Evolutionary conservation across 2,797 vertebrate genomes (phyloP), one percentile per base, ranked within the genome.

Genomic region (Falco biarmicus): DNA sequence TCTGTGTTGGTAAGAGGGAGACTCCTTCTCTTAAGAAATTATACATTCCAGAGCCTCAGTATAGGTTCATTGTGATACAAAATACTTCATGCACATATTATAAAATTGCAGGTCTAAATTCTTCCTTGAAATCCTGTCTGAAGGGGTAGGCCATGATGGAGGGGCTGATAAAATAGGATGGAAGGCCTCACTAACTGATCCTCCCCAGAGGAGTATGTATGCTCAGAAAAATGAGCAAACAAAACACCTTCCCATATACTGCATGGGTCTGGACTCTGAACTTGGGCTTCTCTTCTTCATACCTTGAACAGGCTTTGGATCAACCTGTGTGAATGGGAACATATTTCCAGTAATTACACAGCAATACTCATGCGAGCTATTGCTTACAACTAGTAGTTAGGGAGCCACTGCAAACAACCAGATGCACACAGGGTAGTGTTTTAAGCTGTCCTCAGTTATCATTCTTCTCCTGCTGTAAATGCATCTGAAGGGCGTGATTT

Each of bases 401-500:
- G 48, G 65, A 90, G 51, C n/a, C 31, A 7, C 11, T 70, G 65
- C 83, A 70, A 80, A 71, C 48, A 59, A 50, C 31, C 19, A 45
- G 63, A 32, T 86, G 59, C 18, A 32, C 78, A 61, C 11, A 9
- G 70, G 78, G 25, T 68, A 37, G 57, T 32, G 69, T 80, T 69
- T 68, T 66, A 60, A 28, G 7, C 75, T 83, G 60, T 95, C 91
- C 71, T 86, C 78, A 51, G 89, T 87, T 84, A 91, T 96, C 92
- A 93, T 43, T 90, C 85, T 73, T 93, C 83, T 95, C 22, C 43
- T 84, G 39, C 43, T 87, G 39, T 96, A 96, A 97, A 86, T 34
- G 83, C 79, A 94, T 90, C 81, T 94, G 95, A 97, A 97, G 57
- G 95, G 81, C 0, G 0, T 65, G 92, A 95, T 94, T 97, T 89